These are phyloP conservation scores for Pocillopora damicornis DNA, from an alignment of 64 coral and sea anemone species.

Conservation along the genomic window DNA sequence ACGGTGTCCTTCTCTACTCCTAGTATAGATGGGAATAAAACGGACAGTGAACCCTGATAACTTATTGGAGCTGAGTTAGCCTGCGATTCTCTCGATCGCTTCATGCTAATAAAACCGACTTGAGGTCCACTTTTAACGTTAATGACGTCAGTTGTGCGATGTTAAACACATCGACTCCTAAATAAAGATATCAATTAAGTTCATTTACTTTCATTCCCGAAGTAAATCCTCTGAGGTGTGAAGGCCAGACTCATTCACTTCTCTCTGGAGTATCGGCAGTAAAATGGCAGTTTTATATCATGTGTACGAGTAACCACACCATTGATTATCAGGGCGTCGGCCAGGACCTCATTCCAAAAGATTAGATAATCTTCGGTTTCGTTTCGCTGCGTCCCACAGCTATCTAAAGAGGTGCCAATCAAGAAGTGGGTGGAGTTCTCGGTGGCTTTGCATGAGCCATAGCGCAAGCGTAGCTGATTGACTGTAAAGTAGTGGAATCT, in stretches of 20 bases:
- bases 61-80: too few relatives aligned
- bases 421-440: conserved; percentile 47
- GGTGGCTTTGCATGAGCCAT: conserved; percentile 36
- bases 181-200: too few relatives aligned
- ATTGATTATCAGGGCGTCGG: conserved; percentile 1
- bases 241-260: background rate
- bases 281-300: conserved; percentile 51
- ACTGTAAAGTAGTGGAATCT: conserved; percentile 28
- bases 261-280: conserved; percentile 54
- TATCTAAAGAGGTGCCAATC: conserved; percentile 39
- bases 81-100: too few relatives aligned
- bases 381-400: conserved; percentile 49
- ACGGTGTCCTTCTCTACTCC: too few relatives aligned
- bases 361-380: conserved; percentile 33
- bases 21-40: too few relatives aligned
- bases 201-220: background rate
- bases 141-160: too few relatives aligned
- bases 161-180: too few relatives aligned
- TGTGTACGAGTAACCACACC: conserved; percentile 42
- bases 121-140: too few relatives aligned
- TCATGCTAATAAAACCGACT: too few relatives aligned
- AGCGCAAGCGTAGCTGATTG: conserved; percentile 28
- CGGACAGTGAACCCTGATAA: too few relatives aligned
- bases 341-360: conserved; percentile 49
- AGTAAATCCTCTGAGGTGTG: background rate